Conservation (phyloP, 2,113 vertebrate genomes). For the Parotia lawesii region DNA sequence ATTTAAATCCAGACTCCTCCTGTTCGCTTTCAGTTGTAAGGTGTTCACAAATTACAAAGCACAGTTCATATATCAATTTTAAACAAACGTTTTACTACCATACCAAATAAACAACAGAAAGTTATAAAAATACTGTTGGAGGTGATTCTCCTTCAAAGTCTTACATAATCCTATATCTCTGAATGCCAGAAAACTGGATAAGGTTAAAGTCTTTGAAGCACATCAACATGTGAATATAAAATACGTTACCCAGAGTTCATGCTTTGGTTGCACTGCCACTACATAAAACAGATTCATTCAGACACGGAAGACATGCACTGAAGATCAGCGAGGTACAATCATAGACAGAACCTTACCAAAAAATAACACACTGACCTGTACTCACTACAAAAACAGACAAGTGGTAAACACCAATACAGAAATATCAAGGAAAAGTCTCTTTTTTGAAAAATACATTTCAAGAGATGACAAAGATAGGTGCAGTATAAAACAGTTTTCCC, state of each 20-base stretch:
- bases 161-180: not conserved
- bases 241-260: not conserved
- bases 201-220: conserved; percentile 20
- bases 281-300: conserved; percentile 20
- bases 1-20: not conserved
- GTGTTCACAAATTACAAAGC: not conserved
- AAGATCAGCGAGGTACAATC: not conserved
- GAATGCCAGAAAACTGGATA: not conserved
- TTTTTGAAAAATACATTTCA: not conserved
- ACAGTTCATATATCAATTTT: not conserved
- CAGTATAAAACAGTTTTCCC: not conserved
- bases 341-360: not conserved
- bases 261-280: not conserved
- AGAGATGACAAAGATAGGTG: not conserved
- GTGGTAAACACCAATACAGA: not conserved
- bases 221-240: not conserved
- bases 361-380: not conserved
- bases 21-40: not conserved
- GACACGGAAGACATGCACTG: not conserved
- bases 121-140: not conserved
- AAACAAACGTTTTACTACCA: not conserved
- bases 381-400: not conserved
- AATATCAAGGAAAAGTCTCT: not conserved
- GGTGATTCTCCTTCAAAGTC: not conserved
- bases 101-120: not conserved